phyloP scores from a whole-genome alignment of 2,113 vertebrate genomes.

The Sceloporus undulatus region DNA sequence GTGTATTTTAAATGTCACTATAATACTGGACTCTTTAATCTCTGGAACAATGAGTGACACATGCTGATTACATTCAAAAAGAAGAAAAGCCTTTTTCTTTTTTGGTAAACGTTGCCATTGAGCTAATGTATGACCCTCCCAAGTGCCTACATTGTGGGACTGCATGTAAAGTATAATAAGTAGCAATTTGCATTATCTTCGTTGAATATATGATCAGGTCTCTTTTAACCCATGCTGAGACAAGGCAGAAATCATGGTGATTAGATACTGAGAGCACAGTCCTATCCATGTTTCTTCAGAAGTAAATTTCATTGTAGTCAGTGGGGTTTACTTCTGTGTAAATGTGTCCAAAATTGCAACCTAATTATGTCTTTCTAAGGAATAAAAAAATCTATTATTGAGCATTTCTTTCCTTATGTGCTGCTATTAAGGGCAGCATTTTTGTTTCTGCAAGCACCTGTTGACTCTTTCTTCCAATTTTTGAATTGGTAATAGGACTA shows the following conservation, averaged over 20 bases:
- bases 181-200: not conserved
- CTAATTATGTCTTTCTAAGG: too few species aligned
- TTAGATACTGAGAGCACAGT: not conserved
- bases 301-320: not conserved
- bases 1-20: conserved; percentile 13
- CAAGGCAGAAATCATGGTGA: not conserved
- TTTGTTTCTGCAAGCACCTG: too few species aligned
- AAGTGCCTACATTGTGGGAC: not conserved
- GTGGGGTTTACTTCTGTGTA: not conserved
- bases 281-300: not conserved
- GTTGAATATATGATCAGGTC: not conserved
- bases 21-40: not conserved
- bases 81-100: conserved; percentile 9
- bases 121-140: not conserved
- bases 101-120: not conserved
- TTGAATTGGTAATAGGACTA: too few species aligned
- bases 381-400: too few species aligned
- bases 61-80: not conserved
- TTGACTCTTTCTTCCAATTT: too few species aligned
- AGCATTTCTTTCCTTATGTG: too few species aligned
- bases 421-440: too few species aligned
- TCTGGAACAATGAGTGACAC: not conserved
- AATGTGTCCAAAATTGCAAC: not conserved
- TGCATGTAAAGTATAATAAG: not conserved
- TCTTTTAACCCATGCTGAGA: not conserved